Percentiles rank a stretch among this genome's conserved stretches.
Conservation (phyloP, 2,888 invertebrate genomes). For the Erebia palarica region DNA sequence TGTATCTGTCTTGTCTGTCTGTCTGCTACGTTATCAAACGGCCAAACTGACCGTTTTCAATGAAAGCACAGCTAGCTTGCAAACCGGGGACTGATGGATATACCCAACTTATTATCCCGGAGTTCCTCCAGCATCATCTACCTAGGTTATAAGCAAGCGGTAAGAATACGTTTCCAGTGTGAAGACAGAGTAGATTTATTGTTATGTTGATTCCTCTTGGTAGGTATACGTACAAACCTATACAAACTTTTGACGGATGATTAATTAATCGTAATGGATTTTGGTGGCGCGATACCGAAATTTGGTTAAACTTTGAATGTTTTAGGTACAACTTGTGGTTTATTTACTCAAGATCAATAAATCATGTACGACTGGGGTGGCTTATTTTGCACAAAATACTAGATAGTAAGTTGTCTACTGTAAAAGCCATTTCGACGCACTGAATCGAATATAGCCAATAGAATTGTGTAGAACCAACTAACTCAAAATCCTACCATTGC, state of each 20-base stretch:
- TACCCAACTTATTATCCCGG: no score
- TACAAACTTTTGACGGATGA: constrained; percentile 12
- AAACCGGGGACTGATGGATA: no score
- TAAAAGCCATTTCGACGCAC: no score
- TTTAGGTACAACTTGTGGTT: background rate
- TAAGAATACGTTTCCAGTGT: background rate
- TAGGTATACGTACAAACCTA: background rate
- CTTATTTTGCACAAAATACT: background rate
- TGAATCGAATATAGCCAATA: no score
- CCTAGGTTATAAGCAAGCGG: background rate
- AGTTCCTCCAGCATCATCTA: background rate
- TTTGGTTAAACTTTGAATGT: constrained; percentile 15
- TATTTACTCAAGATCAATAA: background rate
- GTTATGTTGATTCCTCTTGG: background rate
- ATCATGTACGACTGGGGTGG: background rate
- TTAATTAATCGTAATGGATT: constrained; percentile 20
- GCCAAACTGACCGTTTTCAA: no score
- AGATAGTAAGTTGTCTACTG: no score
- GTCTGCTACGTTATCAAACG: no score
- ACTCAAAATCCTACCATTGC: no score
- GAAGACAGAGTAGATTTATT: background rate
- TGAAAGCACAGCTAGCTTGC: no score
- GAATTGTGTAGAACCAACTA: no score
- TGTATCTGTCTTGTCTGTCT: no score
- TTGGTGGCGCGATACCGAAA: constrained; percentile 11